Evolutionary conservation across 2,113 vertebrate species (phyloP).

Genomic region (Miniopterus natalensis): DNA sequence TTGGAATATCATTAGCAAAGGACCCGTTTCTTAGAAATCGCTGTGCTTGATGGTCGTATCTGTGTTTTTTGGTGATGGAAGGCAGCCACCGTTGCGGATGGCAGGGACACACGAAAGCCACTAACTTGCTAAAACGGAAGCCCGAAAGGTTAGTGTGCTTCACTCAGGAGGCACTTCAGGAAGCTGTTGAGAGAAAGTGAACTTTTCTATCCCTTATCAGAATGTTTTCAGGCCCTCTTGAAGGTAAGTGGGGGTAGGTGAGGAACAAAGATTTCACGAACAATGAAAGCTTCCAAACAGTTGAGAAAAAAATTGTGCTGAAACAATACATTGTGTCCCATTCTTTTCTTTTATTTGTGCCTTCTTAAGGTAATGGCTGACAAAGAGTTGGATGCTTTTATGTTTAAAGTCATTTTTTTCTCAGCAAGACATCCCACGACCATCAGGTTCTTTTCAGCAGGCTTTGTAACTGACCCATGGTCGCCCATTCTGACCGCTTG

Average conservation of each 20-base stretch:
- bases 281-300: slow-evolving; percentile 35
- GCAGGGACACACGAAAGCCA: background rate
- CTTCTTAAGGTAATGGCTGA: slow-evolving; percentile 33
- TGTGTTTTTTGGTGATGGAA: background rate
- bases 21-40: background rate
- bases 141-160: background rate
- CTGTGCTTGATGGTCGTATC: background rate
- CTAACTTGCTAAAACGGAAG: background rate
- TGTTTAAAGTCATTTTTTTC: slow-evolving; percentile 65
- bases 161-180: background rate
- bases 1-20: background rate
- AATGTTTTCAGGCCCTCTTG: slow-evolving; percentile 8
- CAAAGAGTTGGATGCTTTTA: background rate
- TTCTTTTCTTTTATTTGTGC: slow-evolving; percentile 33
- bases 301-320: background rate
- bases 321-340: background rate
- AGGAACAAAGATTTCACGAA: background rate
- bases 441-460: slow-evolving; percentile 58
- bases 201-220: background rate
- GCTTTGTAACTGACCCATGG: background rate
- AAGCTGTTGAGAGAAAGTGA: background rate
- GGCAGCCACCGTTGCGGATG: background rate
- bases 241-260: background rate
- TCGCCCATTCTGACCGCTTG: background rate
- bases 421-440: slow-evolving; percentile 57